These are phyloP conservation scores for Muscicapa adusta DNA, from an alignment of 2,113 vertebrate genomes.

Conservation along the genomic window DNA sequence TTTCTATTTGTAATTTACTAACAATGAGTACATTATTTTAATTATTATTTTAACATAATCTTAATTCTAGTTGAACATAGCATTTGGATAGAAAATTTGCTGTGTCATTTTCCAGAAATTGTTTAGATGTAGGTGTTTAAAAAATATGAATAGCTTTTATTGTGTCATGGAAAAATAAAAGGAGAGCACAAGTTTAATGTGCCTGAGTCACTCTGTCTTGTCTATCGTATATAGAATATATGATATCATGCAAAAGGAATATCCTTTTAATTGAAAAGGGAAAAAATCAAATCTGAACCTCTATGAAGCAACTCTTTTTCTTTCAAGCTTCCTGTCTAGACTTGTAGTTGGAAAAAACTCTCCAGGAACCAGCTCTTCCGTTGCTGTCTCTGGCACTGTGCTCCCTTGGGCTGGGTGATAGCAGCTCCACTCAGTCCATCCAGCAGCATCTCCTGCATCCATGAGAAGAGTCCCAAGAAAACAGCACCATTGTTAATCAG, in stretches of 20 bases:
- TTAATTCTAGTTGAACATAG: not conserved
- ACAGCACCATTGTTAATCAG: not conserved
- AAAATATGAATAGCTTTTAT: not conserved
- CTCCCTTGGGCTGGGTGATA: not conserved
- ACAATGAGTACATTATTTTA: not conserved
- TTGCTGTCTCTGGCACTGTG: not conserved
- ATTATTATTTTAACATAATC: not conserved
- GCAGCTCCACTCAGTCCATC: rapidly evolving
- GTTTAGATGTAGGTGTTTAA: not conserved
- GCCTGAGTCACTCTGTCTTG: not conserved
- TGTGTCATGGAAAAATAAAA: not conserved
- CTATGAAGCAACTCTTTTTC: not conserved
- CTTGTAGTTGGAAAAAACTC: conserved; percentile 5
- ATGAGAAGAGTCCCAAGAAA: not conserved
- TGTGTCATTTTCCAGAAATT: not conserved
- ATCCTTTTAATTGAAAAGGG: conserved; percentile 13
- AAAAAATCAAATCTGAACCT: not conserved
- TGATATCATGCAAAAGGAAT: not conserved
- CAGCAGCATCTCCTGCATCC: not conserved
- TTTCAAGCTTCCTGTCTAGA: conserved; percentile 65
- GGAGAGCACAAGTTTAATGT: not conserved
- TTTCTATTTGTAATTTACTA: not conserved
- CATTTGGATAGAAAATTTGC: not conserved
- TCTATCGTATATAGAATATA: not conserved
- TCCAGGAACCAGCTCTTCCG: not conserved